phyloP scores from a whole-genome alignment of 2,888 invertebrate species.

The Callimorpha dominula region DNA sequence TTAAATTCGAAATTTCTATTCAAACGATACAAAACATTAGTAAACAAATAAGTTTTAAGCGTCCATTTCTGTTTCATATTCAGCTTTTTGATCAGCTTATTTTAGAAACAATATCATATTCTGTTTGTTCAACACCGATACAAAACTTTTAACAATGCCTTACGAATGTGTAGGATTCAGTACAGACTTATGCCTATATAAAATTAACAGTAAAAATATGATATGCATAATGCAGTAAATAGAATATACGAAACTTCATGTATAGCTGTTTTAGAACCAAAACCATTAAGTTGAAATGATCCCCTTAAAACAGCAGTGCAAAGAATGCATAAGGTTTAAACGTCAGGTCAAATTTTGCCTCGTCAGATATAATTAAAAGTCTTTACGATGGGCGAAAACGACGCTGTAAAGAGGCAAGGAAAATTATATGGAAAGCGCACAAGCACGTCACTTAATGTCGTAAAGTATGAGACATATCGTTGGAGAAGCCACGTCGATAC shows the following conservation, averaged over 20 bases:
- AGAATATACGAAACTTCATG: conserved; percentile 30
- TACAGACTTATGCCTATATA: background rate
- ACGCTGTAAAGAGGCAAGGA: conserved; percentile 77
- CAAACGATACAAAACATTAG: conserved; percentile 17
- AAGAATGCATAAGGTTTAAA: conserved; percentile 70
- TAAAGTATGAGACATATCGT: conserved; percentile 62
- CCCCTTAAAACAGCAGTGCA: conserved; percentile 62
- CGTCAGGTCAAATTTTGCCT: conserved; percentile 70
- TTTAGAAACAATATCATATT: conserved; percentile 50
- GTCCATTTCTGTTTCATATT: conserved; percentile 50
- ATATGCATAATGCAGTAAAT: background rate
- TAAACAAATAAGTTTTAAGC: conserved; percentile 39
- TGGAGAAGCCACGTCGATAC: conserved; percentile 23
- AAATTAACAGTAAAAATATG: background rate
- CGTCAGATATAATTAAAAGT: conserved; percentile 80
- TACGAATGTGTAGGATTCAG: background rate
- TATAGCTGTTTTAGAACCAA: conserved; percentile 64
- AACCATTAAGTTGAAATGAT: conserved; percentile 59
- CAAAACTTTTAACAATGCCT: background rate
- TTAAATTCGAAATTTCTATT: conserved; percentile 9
- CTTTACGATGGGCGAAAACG: conserved; percentile 79
- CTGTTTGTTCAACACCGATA: conserved; percentile 21
- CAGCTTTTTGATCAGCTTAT: conserved; percentile 65
- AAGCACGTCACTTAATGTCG: conserved; percentile 68
- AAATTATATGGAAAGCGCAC: conserved; percentile 70